Base-by-base conservation (phyloP, 2,888 invertebrate genomes). In the Gari tellinella region DNA sequence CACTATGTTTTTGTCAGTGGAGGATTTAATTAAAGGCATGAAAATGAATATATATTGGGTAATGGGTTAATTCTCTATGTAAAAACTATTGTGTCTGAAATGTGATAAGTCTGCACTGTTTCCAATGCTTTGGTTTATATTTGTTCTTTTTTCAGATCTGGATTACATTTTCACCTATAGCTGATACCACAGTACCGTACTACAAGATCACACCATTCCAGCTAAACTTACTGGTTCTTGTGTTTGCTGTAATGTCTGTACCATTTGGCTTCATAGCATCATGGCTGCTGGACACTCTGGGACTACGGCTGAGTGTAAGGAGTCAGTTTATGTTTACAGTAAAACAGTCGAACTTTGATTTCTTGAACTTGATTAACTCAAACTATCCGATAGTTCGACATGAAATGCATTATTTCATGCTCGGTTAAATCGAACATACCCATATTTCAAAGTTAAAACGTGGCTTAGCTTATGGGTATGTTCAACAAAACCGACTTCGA, bases 131-230 rank as follows among this genome's bases (percentile, higher is more conserved):
- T 4, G 7, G 21, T 25, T 21, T 43, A 7, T 23, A n/a, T 43
- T 26, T 57, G 1, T 31, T 7, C n/a, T 55, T 61, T 48, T 88
- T 90, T 66, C 86, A 93, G 93, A 90, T 92, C 48, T 93, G 93
- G 93, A 92, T 93, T 21, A 91, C 91, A 15, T 93, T 91, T 83
- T 92, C 93, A 10, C 92, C 93, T 0, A 91, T 93, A 25, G 92
- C 93, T 26, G 92, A 92, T 76, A 86, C 89, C 17, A 90, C 92
- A 1, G 89, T 91, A 2, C 82, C 82, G 10, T 93, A 89, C 79
- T 93, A 92, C 81, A 53, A 83, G n/a, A 85, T 90, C 5, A 84
- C 86, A 57, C 80, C 84, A 3, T 88, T 90, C 74, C 87, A 90
- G 10, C 90, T 93, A 15, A 92, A 93, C 72, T 89, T 91, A 86